phyloP scores from a whole-genome alignment of 2,797 vertebrate species.

The Xiphophorus birchmanni region DNA sequence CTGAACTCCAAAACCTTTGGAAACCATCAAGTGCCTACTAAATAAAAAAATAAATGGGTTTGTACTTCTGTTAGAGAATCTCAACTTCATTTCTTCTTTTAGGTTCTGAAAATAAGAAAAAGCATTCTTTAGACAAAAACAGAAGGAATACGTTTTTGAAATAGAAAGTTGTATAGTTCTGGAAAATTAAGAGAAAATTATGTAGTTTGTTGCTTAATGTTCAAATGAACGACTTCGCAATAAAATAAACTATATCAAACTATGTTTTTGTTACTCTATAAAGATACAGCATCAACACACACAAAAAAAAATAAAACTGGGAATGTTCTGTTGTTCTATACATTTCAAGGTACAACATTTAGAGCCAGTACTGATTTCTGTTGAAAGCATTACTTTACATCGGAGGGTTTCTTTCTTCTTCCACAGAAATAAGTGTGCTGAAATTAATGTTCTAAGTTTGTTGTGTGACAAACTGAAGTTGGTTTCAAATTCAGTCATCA shows the following conservation, averaged over 20 bases:
- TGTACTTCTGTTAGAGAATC: background rate
- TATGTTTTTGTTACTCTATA: background rate
- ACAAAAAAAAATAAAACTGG: background rate
- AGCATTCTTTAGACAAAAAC: background rate
- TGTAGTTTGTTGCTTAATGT: background rate
- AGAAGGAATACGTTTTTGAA: background rate
- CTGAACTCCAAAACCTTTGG: background rate
- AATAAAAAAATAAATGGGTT: background rate
- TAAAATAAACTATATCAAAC: background rate
- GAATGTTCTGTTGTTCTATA: background rate
- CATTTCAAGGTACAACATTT: background rate
- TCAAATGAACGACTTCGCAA: background rate
- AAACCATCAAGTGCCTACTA: background rate
- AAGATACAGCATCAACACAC: background rate
- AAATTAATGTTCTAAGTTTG: background rate
- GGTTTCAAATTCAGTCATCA: too few species aligned
- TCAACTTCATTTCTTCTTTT: background rate
- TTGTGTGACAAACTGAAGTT: background rate
- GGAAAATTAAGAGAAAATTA: background rate
- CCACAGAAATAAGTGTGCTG: background rate
- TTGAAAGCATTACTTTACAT: background rate
- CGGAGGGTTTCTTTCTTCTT: background rate
- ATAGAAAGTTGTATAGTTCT: background rate
- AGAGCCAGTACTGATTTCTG: background rate
- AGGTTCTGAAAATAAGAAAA: background rate